Base-by-base conservation (phyloP, 2,113 vertebrate genomes). In the human region DNA sequence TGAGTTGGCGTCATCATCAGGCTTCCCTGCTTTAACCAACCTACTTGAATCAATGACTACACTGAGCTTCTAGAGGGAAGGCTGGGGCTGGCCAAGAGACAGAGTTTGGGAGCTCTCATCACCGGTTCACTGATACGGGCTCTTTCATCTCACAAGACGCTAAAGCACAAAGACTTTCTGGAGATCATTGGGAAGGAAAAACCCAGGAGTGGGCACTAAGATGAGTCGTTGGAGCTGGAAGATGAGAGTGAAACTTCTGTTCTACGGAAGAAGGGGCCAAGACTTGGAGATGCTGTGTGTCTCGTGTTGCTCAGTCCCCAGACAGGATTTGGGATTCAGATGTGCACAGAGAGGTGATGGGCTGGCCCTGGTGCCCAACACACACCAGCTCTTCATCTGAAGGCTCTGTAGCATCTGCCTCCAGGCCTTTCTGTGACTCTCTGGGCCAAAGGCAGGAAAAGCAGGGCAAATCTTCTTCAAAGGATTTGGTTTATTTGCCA, bases 221-320 rank as follows among this genome's bases (percentile, higher is more conserved):
- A 45, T 20, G 32, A 25, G 45, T 20, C 10, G 8, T 35, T 40
- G 59, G 27, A 48, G 27, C 30, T 16, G 8, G 32, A 64, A 16
- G 23, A 3, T 6, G 32, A n/a, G 52, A 52, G 10, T 13, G 48
- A 55, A n/a, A 12, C 32, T 35, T 72, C 55, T 8, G 5, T 50
- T 27, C 79, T 35, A 35, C 12, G 30, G 43, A 17, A 17, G 3
- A 61, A 14, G 30, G 14, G 8, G 7, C 35, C n/a, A 48, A 1
- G 3, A 20, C 43, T 17, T 13, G 4, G 4, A 72, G 35, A 50
- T 0, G 1, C n/a, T 55, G 27, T 32, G 23, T 11, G 1, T 70
- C 50, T 50, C 38, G 76, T 20, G 35, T n/a, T 45, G 32, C 5
- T 87, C 14, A 27, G 9, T 3, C 25, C 45, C 16, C 20, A 52